Evolutionary conservation across 2,888 invertebrate species (phyloP), one percentile per base, ranked within the genome.

Genomic region (Tetragonula carbonaria): DNA sequence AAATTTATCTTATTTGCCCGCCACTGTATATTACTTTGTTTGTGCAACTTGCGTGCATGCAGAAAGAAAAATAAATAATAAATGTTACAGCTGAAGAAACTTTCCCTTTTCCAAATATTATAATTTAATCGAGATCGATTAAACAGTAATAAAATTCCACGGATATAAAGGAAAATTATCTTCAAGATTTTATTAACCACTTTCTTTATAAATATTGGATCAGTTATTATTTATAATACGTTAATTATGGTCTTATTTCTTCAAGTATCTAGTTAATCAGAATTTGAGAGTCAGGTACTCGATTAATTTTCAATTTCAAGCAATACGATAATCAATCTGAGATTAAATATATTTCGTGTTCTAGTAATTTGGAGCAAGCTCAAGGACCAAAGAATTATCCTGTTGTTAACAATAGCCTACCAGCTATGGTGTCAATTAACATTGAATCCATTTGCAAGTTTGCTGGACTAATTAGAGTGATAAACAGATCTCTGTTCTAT

Each of bases 391-490:
- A 21, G 18, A 53, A 78, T 76, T 63, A 75, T 63, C 38, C 21
- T 28, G 5, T 11, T 28, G 76, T 51, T 88, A 87, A 83, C 71
- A 68, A 78, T n/a, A 62, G 55, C 2, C 2, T 50, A 59, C 63
- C 65, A 78, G 75, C 55, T 63, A 45, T 45, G 67, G 38, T 75
- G 68, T 74, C 75, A 85, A 88, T 88, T 89, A 85, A 65, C 86
- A 74, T 78, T 50, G 53, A 33, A 53, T 72, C 45, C 51, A 59
- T 81, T 85, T 50, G n/a, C 74, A 33, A 55, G 70, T 28, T 57
- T 21, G 4, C 5, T 11, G 8, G 23, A 63, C 66, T 57, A 79
- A 79, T 84, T 84, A 79, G 74, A 57, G 14, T 5, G 55, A 28
- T 38, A 14, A n/a, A 14, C n/a, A 23, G 14, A 11, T 50, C 59